Percentiles rank a stretch among this genome's conserved stretches.
phyloP scores from a whole-genome alignment of 2,113 vertebrate species.

The human region GRCh38 chrX:10472501-10473000 shows the following conservation, averaged over 20 bases:
- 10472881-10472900: not conserved
- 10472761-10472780: not conserved
- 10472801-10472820: not conserved
- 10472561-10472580: not conserved
- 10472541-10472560: not conserved
- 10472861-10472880: no score
- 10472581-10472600: not conserved
- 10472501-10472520: not conserved
- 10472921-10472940: not conserved
- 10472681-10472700: not conserved
- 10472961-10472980: not conserved
- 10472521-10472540: not conserved
- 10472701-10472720: not conserved
- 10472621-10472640: not conserved
- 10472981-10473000: not conserved
- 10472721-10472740: not conserved
- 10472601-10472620: not conserved
- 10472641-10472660: not conserved
- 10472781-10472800: not conserved
- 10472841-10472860: not conserved
- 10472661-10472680: slow-evolving; percentile 4
- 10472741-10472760: not conserved
- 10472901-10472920: not conserved
- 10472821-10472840: not conserved
- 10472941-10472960: not conserved